Base-by-base conservation (phyloP, 2,113 vertebrate genomes). In the Leptobrachium ailaonicum region DNA sequence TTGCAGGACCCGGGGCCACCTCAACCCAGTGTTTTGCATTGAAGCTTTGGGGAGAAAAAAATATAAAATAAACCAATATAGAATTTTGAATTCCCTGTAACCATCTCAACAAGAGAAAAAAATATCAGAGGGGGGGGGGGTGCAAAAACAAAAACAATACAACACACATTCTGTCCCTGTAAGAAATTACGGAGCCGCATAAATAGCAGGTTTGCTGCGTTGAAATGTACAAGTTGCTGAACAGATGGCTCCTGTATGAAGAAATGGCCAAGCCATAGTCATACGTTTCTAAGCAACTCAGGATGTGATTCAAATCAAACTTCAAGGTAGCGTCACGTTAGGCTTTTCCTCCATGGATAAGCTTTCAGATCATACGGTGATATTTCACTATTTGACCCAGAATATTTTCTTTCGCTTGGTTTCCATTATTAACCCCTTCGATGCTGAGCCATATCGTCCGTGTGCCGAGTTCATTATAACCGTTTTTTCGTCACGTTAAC, bases 41-140 rank as follows among this genome's bases (percentile, higher is more conserved):
- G 56, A 60, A 60, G 2, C 10, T 60, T 60, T 7, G 13, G 56
- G 8, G 11, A 60, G 13, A 60, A 8, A 14, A 60, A 60, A 60
- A 3, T 12, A 60, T 12, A 8, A 60, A 11, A 60, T 60, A 8
- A 60, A 60, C 11, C 11, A 6, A 6, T 8, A 54, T 8, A 54
- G 50, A 54, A 54, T 54, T 60, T 11, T 84, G 71, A 67, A 69
- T 42, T 79, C 73, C 66, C 82, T 0, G 0, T 86, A 89, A 84
- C 67, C 85, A 88, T 87, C 85, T 86, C 83, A 86, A 82, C 66
- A 71, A 67, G 62, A 67, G 62, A 88, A 73, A 84, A 88, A 91
- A 89, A 86, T 83, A 89, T 68, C 87, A 50, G 86, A 0, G 2
- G 87, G 83, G 83, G 56, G 40, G 40, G 41, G 20, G 20, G 20